Evolutionary conservation across 30 jellyfish, hydroid and myxozoan genomes (phyloP).

Genomic region (Hydractinia symbiolongicarpus): DNA sequence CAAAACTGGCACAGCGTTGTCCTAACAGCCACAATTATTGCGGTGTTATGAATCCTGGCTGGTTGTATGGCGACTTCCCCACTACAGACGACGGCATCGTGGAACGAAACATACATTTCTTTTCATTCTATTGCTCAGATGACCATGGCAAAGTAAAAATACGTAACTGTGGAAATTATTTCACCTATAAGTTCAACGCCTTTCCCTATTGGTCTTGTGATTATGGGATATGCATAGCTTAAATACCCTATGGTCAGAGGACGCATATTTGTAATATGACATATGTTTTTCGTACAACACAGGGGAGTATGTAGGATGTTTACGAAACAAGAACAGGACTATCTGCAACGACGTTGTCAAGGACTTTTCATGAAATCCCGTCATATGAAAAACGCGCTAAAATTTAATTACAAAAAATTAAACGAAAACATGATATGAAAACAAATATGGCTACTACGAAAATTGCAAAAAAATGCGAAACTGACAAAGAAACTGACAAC

Average conservation of each 20-base stretch:
- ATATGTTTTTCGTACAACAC: too few species aligned
- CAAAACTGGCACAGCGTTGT: slow-evolving; percentile 5
- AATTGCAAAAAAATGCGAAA: too few species aligned
- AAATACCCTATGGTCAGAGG: neutral
- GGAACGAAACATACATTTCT: slow-evolving; percentile 9
- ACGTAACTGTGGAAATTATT: neutral
- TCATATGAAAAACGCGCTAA: too few species aligned
- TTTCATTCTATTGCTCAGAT: slow-evolving; percentile 10
- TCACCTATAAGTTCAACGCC: neutral
- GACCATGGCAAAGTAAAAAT: slow-evolving; percentile 10
- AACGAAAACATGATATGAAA: too few species aligned
- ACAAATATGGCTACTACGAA: too few species aligned
- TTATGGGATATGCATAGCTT: slow-evolving; percentile 14
- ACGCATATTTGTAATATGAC: too few species aligned
- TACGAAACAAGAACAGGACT: too few species aligned
- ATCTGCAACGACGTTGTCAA: too few species aligned
- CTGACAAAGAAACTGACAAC: too few species aligned
- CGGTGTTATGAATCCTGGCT: slow-evolving; percentile 19
- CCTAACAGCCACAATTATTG: neutral
- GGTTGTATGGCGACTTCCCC: neutral
- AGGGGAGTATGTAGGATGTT: too few species aligned
- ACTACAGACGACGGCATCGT: neutral
- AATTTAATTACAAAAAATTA: too few species aligned
- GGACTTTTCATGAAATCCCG: too few species aligned
- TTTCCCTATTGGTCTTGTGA: slow-evolving; percentile 16